Base-by-base conservation (phyloP, 2,113 vertebrate species). In the Amblyornis subalaris region DNA sequence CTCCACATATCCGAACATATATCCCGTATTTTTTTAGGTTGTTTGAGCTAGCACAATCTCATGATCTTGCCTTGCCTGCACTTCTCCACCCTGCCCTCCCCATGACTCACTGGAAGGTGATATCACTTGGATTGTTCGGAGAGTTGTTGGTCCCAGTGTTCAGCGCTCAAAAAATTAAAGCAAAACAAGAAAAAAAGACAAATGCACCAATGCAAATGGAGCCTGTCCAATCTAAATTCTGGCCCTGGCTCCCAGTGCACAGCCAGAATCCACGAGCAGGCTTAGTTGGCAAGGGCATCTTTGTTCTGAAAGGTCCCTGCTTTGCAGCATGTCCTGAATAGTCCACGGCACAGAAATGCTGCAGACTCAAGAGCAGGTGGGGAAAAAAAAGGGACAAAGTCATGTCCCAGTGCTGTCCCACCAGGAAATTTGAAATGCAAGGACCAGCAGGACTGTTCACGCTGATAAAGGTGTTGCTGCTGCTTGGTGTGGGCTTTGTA, bases 41-140 rank as follows among this genome's bases (percentile, higher is more conserved):
- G 74, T 61, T 72, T 50, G n/a, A 85, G 62, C 3, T 22, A 70
- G 21, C 67, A 74, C 76, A 93, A 73, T 89, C 83, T 72, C 48
- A 57, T 60, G 40, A 86, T 75, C 54, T 92, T 60, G 84, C 53
- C 86, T 86, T 53, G 44, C 40, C 73, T 76, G 74, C 57, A 54
- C 64, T 93, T 89, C 91, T 84, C 72, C 88, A 93, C 94, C 90
- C 95, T 91, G 85, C 78, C 85, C 74, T 95, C 94, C 88, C 85
- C 40, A 70, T 96, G 94, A 95, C 73, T 95, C 89, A 93, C 53
- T 90, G 5, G 12, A 92, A 94, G 93, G 91, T 92, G 92, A 91
- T 91, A 94, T 94, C 94, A 93, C 93, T 83, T 67, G 75, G 65
- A 28, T 81, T 94, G 83, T 92, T 93, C 14, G 7, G 48, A 76